Evolutionary conservation across 2,797 vertebrate genomes (phyloP).

Genomic region (Poecilia picta): DNA sequence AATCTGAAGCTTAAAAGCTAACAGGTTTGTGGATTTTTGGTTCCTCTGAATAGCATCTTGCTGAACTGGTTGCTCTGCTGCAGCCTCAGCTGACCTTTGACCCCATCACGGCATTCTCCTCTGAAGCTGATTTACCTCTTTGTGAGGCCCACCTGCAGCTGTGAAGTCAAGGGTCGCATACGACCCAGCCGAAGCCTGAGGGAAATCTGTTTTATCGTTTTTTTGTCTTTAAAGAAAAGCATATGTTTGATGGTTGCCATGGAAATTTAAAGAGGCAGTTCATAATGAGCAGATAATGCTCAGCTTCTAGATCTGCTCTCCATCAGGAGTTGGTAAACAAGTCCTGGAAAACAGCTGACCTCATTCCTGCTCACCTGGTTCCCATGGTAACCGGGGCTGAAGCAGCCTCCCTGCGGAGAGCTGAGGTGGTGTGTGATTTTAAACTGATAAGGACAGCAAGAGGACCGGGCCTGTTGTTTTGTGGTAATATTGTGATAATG

Average conservation of each 20-base stretch:
- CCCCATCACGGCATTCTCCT: slow-evolving; percentile 4
- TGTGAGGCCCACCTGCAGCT: slow-evolving; percentile 27
- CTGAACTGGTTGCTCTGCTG: neutral
- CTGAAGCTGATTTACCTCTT: slow-evolving; percentile 51
- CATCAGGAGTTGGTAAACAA: slow-evolving; percentile 43
- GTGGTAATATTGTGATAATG: no score
- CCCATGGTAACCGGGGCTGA: slow-evolving; percentile 35
- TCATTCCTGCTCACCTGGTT: slow-evolving; percentile 48
- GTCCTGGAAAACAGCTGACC: slow-evolving; percentile 36
- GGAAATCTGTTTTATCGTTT: neutral
- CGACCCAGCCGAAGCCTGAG: neutral
- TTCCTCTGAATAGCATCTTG: neutral
- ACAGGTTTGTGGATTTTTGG: neutral
- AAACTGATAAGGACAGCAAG: neutral
- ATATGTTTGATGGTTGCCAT: neutral
- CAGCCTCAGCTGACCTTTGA: neutral
- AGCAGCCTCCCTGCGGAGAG: slow-evolving; percentile 30
- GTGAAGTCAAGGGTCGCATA: slow-evolving; percentile 25
- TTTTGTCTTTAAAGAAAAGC: neutral
- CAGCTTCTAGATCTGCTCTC: neutral
- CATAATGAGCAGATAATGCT: neutral
- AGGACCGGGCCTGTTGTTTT: neutral
- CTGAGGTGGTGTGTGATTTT: neutral
- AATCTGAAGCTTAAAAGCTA: neutral
- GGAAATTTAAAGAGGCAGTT: slow-evolving; percentile 1